Base-by-base conservation (phyloP, 2,113 vertebrate genomes). In the Aleadryas rufinucha region DNA sequence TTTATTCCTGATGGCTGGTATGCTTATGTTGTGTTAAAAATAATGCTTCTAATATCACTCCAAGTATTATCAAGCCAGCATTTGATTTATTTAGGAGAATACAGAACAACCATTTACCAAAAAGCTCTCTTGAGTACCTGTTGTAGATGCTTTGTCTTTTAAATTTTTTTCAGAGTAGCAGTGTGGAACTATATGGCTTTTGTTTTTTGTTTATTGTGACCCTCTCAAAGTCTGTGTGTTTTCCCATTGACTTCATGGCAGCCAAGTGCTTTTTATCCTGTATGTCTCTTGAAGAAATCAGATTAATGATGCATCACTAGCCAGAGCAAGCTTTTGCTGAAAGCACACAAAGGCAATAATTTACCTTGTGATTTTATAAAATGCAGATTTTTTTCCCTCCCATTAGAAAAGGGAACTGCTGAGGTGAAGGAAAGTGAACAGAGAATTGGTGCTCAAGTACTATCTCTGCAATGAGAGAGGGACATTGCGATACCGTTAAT, bases 331-430 rank as follows among this genome's bases (percentile, higher is more conserved):
- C 59, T 94, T 87, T 63, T 59, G 47, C 68, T 92, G 60, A 74
- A 89, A 81, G 60, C 37, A 42, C 19, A 50, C 26, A 63, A 52
- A 89, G 33, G 41, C 41, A 79, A 17, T 82, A 9, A 57, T 68
- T 79, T 93, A 31, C 45, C 19, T 65, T 80, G 13, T 85, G 70
- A 30, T 70, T 91, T 69, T 87, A 44, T 57, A 57, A 93, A 90
- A 86, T 81, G 44, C 65, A 84, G 27, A 24, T 60, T 47, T 83
- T 57, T 83, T 66, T 30, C 5, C 44, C 10, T 56, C 13, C 6
- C 57, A 37, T 78, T 9, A 79, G n/a, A 66, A 57, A 65, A 31
- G 7, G 28, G 56, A 84, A 41, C 26, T 3, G 3, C 52, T 70
- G 27, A 66, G 28, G 44, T 75, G 52, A 69, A 69, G 77, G 41